A percentile compares a stretch with the other conserved stretches of the same genome.
Evolutionary conservation across 2,113 vertebrate genomes (phyloP).

Genomic region (Leptodactylus fuscus): DNA sequence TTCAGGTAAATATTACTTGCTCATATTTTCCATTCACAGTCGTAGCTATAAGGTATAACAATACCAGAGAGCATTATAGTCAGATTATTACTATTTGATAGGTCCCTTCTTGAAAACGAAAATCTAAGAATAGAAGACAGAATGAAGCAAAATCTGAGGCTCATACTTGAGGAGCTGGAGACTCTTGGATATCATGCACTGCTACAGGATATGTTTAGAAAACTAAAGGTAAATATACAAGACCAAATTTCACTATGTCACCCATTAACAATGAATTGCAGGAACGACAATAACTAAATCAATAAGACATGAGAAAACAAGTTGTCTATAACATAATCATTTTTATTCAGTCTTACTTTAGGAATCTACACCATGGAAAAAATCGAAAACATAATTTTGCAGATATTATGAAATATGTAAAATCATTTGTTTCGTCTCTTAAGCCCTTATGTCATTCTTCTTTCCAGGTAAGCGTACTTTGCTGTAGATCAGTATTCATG

Average conservation of each 20-base stretch:
- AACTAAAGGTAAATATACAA: constrained; percentile 1
- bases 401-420: neutral
- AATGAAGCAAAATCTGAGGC: neutral
- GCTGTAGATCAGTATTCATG: neutral
- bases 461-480: neutral
- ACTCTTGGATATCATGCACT: neutral
- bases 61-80: neutral
- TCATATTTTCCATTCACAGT: neutral
- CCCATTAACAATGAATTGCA: too few species aligned
- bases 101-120: neutral
- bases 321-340: too few species aligned
- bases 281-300: too few species aligned
- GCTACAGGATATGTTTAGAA: neutral
- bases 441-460: neutral
- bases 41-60: neutral
- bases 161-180: neutral
- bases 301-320: too few species aligned
- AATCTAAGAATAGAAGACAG: neutral
- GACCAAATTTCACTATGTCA: too few species aligned
- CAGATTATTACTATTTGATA: neutral
- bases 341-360: neutral
- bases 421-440: neutral
- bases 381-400: neutral
- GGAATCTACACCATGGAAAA: neutral
- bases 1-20: neutral